Evolutionary conservation across 2,797 vertebrate species (phyloP), one percentile per base, ranked within the genome.

Genomic region (Xenopus petersii): DNA sequence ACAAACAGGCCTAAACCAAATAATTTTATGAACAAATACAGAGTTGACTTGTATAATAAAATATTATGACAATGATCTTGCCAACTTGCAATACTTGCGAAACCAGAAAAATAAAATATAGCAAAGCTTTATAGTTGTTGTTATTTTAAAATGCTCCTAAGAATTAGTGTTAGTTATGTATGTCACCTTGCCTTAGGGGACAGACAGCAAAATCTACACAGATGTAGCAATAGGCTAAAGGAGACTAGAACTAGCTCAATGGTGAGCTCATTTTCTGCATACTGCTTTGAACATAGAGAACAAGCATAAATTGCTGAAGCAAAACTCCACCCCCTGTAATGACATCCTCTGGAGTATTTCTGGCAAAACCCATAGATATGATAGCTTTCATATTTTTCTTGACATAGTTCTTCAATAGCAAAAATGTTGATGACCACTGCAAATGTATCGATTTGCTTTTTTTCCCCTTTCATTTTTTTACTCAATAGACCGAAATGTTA

Each of bases 381-480:
- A 71, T 69, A 79, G 81, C 54, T 60, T 82, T 86, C 83, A 80
- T 84, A 82, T 87, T 88, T 87, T 88, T 30, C 26, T 30, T 87
- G 88, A 88, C 80, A 2, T 77, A 86, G 75, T 79, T 79, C 84
- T 84, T 86, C 86, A 85, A 84, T 87, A 87, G 83, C 80, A 79
- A 82, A 87, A 84, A 87, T 84, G 82, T 82, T 83, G 82, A 87
- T 87, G 89, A 88, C 86, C 75, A 64, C 82, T 82, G 86, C 86
- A 89, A 87, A 89, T 83, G 82, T 81, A 89, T 91, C 12, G 81
- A 89, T 91, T 92, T 82, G 81, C 83, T 83, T 71, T 4, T 10
- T 10, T 75, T 82, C 30, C 36, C 63, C 26, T 4, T 58, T 64
- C 8, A 42, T 51, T 42, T 42, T 42, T 42, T 72, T 70, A 64